A percentile compares a stretch with the other conserved stretches of the same genome.
These are phyloP conservation scores for Ploceus nigricollis DNA, from an alignment of 2,113 vertebrate species.

Conservation along the genomic window DNA sequence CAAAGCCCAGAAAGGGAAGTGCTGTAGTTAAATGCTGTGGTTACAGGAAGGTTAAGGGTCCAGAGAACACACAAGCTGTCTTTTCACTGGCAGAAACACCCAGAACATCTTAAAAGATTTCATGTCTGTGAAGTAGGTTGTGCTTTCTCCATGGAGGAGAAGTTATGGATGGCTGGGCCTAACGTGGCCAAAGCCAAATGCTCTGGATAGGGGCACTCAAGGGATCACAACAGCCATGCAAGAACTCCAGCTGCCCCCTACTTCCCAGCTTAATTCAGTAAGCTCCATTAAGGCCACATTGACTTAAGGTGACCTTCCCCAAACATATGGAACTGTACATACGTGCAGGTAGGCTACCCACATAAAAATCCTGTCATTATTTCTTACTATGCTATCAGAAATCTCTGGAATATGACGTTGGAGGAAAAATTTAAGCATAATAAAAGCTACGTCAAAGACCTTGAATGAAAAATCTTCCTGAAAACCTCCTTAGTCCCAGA, in stretches of 20 bases:
- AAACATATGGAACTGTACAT: neutral
- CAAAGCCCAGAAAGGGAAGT: neutral
- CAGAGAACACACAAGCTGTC: neutral
- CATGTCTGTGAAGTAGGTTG: rapidly evolving
- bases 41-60: neutral
- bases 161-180: neutral
- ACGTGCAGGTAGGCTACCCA: neutral
- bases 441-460: neutral
- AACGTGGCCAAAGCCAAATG: neutral
- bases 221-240: neutral
- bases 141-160: neutral
- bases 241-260: neutral
- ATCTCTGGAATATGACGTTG: neutral
- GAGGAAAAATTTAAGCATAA: neutral
- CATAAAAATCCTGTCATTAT: neutral
- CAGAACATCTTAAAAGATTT: neutral
- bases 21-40: neutral
- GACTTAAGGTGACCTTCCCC: neutral
- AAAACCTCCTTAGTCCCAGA: neutral
- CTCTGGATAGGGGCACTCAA: neutral
- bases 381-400: neutral
- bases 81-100: neutral
- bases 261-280: neutral
- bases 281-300: neutral
- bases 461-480: neutral